Conservation (phyloP, 2,113 vertebrate species). For the Vicugna pacos region DNA sequence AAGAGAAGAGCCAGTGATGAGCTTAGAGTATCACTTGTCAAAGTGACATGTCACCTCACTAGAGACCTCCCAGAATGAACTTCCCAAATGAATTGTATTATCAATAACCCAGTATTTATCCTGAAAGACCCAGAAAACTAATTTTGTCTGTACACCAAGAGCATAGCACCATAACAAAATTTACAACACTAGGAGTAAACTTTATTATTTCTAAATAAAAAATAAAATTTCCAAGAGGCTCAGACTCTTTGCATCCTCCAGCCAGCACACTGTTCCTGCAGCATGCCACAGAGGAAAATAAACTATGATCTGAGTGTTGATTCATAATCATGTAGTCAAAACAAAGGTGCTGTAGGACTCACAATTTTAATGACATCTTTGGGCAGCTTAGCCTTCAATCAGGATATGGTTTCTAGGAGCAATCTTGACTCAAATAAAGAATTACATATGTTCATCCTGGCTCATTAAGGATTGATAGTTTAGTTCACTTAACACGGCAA, state of each 20-base stretch:
- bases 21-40: neutral
- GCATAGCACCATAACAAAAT: neutral
- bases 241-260: neutral
- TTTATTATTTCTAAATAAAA: neutral
- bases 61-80: neutral
- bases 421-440: slow-evolving; percentile 19
- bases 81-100: neutral
- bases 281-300: neutral
- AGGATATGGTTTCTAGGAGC: neutral
- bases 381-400: neutral
- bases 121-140: neutral
- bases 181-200: neutral
- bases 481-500: neutral
- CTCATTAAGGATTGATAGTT: neutral
- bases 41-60: neutral
- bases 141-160: neutral
- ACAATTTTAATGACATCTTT: neutral
- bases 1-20: neutral
- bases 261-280: neutral
- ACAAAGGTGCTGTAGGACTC: neutral
- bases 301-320: neutral
- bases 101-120: neutral
- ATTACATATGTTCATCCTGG: neutral
- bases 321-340: slow-evolving; percentile 8
- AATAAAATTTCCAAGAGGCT: neutral